Percentiles rank a stretch among this genome's conserved stretches.
phyloP scores from a whole-genome alignment of 1,140 invertebrate species.

The Anagrus nilaparvatae region DNA sequence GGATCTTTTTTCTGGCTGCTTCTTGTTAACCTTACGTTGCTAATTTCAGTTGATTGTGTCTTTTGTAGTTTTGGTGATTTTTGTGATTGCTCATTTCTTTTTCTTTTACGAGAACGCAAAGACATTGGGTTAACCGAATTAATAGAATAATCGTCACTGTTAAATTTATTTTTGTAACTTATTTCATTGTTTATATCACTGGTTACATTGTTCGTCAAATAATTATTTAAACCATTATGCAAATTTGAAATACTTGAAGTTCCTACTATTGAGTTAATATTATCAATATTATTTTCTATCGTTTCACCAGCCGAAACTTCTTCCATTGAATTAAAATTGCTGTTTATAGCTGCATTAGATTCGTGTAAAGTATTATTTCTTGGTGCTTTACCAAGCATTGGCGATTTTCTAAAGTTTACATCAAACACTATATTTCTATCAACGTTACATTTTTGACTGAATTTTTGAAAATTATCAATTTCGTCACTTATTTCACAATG shows the following conservation, averaged over 20 bases:
- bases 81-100: conserved; percentile 33
- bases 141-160: too few relatives aligned
- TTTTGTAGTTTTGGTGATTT: conserved; percentile 24
- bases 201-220: conserved; percentile 9
- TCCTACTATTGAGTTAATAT: conserved; percentile 9
- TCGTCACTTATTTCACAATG: background rate
- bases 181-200: conserved; percentile 13
- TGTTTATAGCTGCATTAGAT: conserved; percentile 14
- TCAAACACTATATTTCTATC: conserved; percentile 13
- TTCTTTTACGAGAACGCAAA: conserved; percentile 43
- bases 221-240: conserved; percentile 8
- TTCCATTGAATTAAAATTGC: conserved; percentile 10
- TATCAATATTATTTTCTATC: conserved; percentile 9
- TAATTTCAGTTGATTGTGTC: conserved; percentile 17
- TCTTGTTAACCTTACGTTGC: conserved; percentile 31
- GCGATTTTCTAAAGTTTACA: conserved; percentile 19
- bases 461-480: conserved; percentile 8
- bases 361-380: conserved; percentile 19
- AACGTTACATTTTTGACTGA: conserved; percentile 4
- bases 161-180: conserved; percentile 4
- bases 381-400: conserved; percentile 23
- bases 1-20: conserved; percentile 30
- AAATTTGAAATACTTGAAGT: conserved; percentile 12
- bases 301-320: conserved; percentile 12
- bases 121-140: background rate